Base-by-base conservation (phyloP, 2,888 invertebrate genomes). In the Spodoptera exigua region DNA sequence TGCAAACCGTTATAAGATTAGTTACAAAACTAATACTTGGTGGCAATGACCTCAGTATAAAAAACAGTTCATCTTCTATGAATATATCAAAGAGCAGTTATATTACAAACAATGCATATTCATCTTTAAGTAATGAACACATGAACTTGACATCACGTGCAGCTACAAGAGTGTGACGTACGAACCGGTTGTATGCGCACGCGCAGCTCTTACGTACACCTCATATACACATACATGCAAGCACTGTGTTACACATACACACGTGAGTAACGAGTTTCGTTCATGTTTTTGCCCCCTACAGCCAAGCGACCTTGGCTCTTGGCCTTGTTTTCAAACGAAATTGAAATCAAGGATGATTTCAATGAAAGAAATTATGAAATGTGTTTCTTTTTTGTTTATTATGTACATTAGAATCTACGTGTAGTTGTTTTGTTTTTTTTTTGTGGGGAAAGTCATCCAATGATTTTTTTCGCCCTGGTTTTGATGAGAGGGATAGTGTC, bases 111-210 rank as follows among this genome's bases (percentile, higher is more conserved):
- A 37, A 44, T 36, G 32, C 54, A 59, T 44, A 59, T 32, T 18
- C 34, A 52, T 59, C 47, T 59, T 44, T 13, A 51, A 61, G 43
- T 41, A 61, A 52, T 40, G 36, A 57, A 53, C 64, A 58, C 65
- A 61, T 74, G 74, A 74, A 74, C 74, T 76, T 74, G 74, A 74
- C 74, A 62, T 47, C 62, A 44, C 56, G 52, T 47, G 56, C 59
- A 58, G 43, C 48, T 61, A 51, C 36, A 54, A 60, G 44, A 53
- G 46, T 56, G 56, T 77, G 78, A 74, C 78, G 78, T 66, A 21
- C 34, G 45, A 77, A 74, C 78, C 66, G 66, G 74, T 74, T 73
- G 36, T 54, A n/a, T 54, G 51, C 54, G 58, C 54, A 47, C 67
- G 54, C 59, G 55, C 57, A 36, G 37, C 54, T 65, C 44, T 60